Percentiles rank a stretch among this genome's conserved stretches.
These are phyloP conservation scores for Melolontha melolontha DNA, from an alignment of 2,888 invertebrate genomes.

Conservation along the genomic window DNA sequence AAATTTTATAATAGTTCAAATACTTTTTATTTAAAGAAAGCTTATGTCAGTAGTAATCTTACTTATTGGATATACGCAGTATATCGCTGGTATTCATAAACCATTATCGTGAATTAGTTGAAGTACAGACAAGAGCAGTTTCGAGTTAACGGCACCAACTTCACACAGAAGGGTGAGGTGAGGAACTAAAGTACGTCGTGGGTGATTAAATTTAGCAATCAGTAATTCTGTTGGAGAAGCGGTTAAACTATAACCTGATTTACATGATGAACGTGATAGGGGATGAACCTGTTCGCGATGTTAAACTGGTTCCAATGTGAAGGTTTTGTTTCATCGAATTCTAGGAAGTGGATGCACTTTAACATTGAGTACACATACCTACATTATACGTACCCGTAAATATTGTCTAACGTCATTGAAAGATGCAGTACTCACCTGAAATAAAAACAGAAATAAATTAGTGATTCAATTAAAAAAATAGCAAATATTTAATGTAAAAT, in stretches of 20 bases:
- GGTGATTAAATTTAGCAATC: conserved; percentile 40
- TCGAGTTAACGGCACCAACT: not conserved
- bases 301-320: too few relatives aligned
- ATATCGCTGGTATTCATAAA: too few relatives aligned
- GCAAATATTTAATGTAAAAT: too few relatives aligned
- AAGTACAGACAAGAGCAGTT: too few relatives aligned
- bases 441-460: conserved; percentile 29
- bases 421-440: conserved; percentile 17
- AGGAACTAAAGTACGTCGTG: conserved; percentile 29
- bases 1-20: too few relatives aligned
- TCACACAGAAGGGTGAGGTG: not conserved
- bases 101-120: too few relatives aligned
- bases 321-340: conserved; percentile 6
- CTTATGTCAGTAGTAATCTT: too few relatives aligned
- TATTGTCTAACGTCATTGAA: not conserved
- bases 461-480: conserved; percentile 1
- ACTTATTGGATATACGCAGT: too few relatives aligned
- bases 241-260: conserved; percentile 39
- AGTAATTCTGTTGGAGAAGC: conserved; percentile 39
- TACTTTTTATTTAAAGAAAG: too few relatives aligned
- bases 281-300: too few relatives aligned
- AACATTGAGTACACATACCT: not conserved
- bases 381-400: not conserved
- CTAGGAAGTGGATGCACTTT: not conserved
- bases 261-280: conserved; percentile 29